Base-by-base conservation (phyloP, 1,140 invertebrate species). In the Leptopilina clavipes region DNA sequence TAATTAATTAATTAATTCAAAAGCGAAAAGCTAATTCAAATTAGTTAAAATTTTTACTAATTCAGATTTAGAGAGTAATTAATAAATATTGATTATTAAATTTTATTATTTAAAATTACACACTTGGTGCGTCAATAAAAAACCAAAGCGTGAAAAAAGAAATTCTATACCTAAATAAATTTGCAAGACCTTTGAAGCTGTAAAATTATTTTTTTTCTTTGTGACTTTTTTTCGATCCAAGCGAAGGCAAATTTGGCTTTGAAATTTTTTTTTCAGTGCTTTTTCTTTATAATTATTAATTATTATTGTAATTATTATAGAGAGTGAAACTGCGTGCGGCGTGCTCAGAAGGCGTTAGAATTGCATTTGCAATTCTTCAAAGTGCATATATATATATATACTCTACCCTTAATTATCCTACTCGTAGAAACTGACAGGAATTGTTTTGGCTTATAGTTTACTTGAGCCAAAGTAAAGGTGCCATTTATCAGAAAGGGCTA, bases 341-440 rank as follows among this genome's bases (percentile, higher is more conserved):
- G 59, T 65, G 59, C 59, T 65, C 22, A 65, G 59, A 65, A 65
- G 59, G 59, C 59, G 25, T 59, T 9, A 25, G 56, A 59, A 59
- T 59, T 59, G 56, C 56, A 65, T 65, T n/a, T 65, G 22, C 59
- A 65, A 65, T 65, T 65, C 59, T 22, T 65, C 59, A 65, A 65
- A 65, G 22, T 65, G 59, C 59, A 65, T 65, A 65, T n/a, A n/a
- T n/a, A n/a, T n/a, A n/a, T n/a, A n/a, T n/a, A n/a, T n/a, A n/a
- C n/a, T n/a, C 59, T 65, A 65, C 59, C 59, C 59, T 65, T 65
- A 65, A 65, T 65, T 65, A 65, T 65, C 59, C 59, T 65, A 65
- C 59, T 65, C 59, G 59, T 31, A 65, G 59, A 65, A 65, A 65
- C 59, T 65, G 59, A 65, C 59, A 65, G 59, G 59, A 65, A 65